Percentiles rank a stretch among this genome's conserved stretches.
Evolutionary conservation across 2,888 invertebrate genomes (phyloP).

Genomic region (Lasioglossum vierecki): DNA sequence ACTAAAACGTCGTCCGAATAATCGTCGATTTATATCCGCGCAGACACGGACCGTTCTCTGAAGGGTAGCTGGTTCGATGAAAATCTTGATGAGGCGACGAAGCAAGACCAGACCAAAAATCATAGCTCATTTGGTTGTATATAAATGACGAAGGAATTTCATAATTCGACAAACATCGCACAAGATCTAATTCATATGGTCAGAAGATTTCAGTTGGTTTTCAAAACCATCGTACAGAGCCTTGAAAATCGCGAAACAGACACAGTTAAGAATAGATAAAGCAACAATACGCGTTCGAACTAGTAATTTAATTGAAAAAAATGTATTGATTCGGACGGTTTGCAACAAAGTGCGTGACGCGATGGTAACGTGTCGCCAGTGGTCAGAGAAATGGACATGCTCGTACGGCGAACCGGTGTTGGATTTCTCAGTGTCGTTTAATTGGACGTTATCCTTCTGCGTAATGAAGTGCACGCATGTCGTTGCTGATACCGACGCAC

Average conservation of each 20-base stretch:
- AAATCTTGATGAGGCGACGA: background rate
- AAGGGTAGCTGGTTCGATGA: background rate
- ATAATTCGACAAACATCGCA: too few species aligned
- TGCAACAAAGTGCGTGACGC: background rate
- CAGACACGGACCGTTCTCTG: background rate
- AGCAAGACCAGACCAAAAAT: background rate
- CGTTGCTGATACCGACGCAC: slow-evolving; percentile 56
- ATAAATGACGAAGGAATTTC: too few species aligned
- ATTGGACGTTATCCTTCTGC: slow-evolving; percentile 56
- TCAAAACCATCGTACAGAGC: background rate
- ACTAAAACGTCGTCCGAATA: background rate
- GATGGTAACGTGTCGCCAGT: slow-evolving; percentile 44
- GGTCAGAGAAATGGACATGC: slow-evolving; percentile 54
- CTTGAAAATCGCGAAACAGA: background rate
- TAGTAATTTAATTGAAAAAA: background rate
- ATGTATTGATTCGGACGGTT: background rate
- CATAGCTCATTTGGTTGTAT: background rate
- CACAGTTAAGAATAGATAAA: background rate
- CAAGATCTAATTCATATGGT: too few species aligned
- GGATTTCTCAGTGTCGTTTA: slow-evolving; percentile 57
- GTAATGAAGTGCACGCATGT: slow-evolving; percentile 62
- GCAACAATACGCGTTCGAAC: background rate
- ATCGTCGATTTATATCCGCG: too few species aligned
- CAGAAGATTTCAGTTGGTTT: too few species aligned
- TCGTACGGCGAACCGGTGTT: slow-evolving; percentile 48